Evolutionary conservation across 2,888 invertebrate genomes (phyloP).

Genomic region (Bombylius discolor): DNA sequence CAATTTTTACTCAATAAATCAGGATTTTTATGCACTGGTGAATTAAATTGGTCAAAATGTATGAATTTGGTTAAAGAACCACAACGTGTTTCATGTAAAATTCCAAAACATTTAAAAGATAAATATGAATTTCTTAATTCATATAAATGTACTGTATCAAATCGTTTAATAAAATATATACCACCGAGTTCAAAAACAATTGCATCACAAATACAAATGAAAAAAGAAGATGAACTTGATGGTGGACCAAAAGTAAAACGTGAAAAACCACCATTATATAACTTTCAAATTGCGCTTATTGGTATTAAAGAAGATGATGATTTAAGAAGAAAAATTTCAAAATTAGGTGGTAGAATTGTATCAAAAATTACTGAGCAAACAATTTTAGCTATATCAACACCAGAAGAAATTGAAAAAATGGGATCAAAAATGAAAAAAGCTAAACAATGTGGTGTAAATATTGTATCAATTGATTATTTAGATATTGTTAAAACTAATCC

Average conservation of each 20-base stretch:
- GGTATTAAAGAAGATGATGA: slow-evolving; percentile 46
- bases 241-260: slow-evolving; percentile 50
- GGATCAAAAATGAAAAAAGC: slow-evolving; percentile 51
- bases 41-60: slow-evolving; percentile 79
- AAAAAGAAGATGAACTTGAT: slow-evolving; percentile 40
- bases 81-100: slow-evolving; percentile 50
- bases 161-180: slow-evolving; percentile 44
- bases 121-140: slow-evolving; percentile 43
- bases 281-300: slow-evolving; percentile 61
- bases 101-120: slow-evolving; percentile 50
- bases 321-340: slow-evolving; percentile 53
- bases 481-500: slow-evolving; percentile 50
- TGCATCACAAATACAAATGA: slow-evolving; percentile 23
- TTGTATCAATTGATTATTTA: slow-evolving; percentile 65
- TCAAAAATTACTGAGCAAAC: slow-evolving; percentile 49
- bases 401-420: slow-evolving; percentile 55
- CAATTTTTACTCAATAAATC: slow-evolving; percentile 55
- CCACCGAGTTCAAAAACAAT: slow-evolving; percentile 36
- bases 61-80: slow-evolving; percentile 58
- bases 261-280: slow-evolving; percentile 56
- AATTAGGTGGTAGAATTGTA: slow-evolving; percentile 63
- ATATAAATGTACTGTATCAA: slow-evolving; percentile 46
- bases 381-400: slow-evolving; percentile 63
- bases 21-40: slow-evolving; percentile 76
- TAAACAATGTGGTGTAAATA: slow-evolving; percentile 56